Conservation (phyloP, 2,797 vertebrate species). For the Tarsius wallacei region DNA sequence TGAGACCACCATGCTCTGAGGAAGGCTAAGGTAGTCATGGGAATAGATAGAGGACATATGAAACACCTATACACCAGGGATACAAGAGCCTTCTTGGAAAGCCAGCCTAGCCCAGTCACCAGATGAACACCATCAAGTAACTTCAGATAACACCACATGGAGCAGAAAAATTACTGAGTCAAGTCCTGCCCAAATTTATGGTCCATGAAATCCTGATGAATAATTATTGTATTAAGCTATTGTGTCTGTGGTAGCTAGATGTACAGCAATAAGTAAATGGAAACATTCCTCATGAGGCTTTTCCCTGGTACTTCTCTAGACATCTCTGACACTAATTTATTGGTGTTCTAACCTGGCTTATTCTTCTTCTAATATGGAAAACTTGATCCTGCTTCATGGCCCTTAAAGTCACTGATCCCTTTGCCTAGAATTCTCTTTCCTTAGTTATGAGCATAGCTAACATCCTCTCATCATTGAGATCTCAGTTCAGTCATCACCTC, state of each 20-base stretch:
- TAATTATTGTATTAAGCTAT: background rate
- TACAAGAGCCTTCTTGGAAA: background rate
- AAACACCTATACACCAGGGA: background rate
- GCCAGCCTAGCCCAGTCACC: background rate
- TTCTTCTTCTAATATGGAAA: slow-evolving; percentile 5
- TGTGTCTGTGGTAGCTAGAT: background rate
- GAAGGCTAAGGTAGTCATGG: background rate
- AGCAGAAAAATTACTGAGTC: background rate
- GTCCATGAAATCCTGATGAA: background rate
- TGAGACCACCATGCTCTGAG: background rate
- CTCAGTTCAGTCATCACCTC: background rate
- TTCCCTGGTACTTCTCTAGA: background rate
- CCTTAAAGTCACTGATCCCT: background rate
- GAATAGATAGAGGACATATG: background rate
- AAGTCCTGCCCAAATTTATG: background rate
- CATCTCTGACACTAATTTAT: background rate
- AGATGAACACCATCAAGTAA: background rate
- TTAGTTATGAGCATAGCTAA: slow-evolving; percentile 1
- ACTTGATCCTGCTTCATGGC: background rate
- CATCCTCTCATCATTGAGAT: background rate
- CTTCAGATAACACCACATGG: background rate
- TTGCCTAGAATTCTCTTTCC: background rate
- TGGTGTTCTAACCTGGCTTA: background rate
- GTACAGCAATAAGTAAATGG: background rate
- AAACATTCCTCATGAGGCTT: background rate